Base-by-base conservation (phyloP, 2,113 vertebrate species). In the Perccottus glenii region DNA sequence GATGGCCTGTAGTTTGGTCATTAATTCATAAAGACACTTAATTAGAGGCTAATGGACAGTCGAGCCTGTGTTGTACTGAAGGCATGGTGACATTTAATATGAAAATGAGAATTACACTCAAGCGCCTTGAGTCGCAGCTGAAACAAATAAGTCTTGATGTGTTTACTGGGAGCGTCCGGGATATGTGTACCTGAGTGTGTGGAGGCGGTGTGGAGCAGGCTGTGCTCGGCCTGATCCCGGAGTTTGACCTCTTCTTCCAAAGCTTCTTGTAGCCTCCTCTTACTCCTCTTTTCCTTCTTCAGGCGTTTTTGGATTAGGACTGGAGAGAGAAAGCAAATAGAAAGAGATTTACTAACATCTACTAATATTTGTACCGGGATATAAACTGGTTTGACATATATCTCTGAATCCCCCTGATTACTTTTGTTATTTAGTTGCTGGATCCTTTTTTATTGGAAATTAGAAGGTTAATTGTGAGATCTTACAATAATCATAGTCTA, bases 261-360 rank as follows among this genome's bases (percentile, higher is more conserved):
- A 10, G 90, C 90, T 78, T 91, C 90, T 83, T 91, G 90, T 59
- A 91, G 84, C 78, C 87, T 82, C 81, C 87, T 87, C 77, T 91
- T 91, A 71, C 75, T 91, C 52, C 88, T 87, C 83, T 90, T 91
- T 51, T 91, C 90, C 57, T 90, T 90, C 85, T 91, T 91, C 81
- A 90, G 81, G 35, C 90, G 88, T 59, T 91, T 91, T 70, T 91
- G 90, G 65, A 91, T 90, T 68, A 91, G 60, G 59, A 91, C 90
- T 91, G 47, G 49, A 45, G 1, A 33, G 19, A 16, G 36, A 38
- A 58, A 53, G 19, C 19, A 44, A 56, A 11, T n/a, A 11, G 40
- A 38, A 33, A 38, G 38, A 14, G 3, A 64, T 38, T n/a, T 11
- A 4, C 11, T 32, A 40, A 63, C 5, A 40, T 10, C 59, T 7